Evolutionary conservation across 2,797 vertebrate species (phyloP).

Genomic region (Atherinosoma microstoma): DNA sequence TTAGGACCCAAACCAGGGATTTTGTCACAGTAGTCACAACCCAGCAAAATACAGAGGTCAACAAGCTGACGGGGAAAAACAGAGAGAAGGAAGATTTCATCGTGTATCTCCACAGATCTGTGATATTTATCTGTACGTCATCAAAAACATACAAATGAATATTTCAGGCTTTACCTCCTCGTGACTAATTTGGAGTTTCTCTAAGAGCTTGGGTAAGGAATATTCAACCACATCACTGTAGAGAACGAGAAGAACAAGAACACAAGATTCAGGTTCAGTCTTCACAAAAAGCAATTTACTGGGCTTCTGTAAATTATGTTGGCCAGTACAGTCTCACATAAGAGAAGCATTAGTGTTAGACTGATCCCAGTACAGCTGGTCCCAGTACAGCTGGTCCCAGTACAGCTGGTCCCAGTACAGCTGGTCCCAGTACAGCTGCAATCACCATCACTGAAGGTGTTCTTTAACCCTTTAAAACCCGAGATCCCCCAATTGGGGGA

Average conservation of each 20-base stretch:
- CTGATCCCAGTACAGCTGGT: too few species aligned
- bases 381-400: too few species aligned
- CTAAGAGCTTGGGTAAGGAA: constrained; percentile 80
- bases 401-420: too few species aligned
- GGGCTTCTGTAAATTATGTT: background rate
- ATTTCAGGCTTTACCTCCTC: constrained; percentile 78
- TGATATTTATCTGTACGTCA: background rate
- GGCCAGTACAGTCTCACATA: background rate
- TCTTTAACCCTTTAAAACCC: too few species aligned
- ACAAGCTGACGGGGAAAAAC: constrained; percentile 80
- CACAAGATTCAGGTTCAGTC: too few species aligned
- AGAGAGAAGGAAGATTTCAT: background rate
- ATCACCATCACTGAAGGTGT: too few species aligned
- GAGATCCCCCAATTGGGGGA: too few species aligned
- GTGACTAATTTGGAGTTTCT: constrained; percentile 76
- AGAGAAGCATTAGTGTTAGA: background rate
- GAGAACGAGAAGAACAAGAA: constrained; percentile 7
- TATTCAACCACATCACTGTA: constrained; percentile 83
- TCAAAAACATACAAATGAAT: background rate
- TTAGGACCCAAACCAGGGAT: constrained; percentile 83
- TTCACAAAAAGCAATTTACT: background rate
- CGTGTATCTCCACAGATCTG: too few species aligned
- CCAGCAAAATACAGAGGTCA: constrained; percentile 88
- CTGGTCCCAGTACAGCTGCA: too few species aligned
- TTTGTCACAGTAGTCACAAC: constrained; percentile 89